phyloP scores from a whole-genome alignment of 2,797 vertebrate genomes.

The Taenioides sp. region DNA sequence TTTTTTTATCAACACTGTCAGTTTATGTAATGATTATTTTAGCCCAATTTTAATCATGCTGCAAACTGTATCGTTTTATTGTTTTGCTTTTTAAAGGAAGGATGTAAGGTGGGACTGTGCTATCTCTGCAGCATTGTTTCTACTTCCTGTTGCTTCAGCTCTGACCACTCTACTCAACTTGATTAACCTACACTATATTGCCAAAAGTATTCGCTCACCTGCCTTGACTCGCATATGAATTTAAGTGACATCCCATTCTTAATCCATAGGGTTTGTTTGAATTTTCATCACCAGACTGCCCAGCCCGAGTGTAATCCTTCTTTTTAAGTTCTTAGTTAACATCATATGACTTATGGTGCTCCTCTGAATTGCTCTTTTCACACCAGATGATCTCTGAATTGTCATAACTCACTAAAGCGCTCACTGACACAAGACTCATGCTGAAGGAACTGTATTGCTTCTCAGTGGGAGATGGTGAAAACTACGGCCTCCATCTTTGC shows the following conservation, averaged over 20 bases:
- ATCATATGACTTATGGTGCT: too few relatives aligned
- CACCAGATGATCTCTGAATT: background rate
- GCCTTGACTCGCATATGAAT: too few relatives aligned
- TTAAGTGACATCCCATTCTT: too few relatives aligned
- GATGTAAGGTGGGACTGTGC: constrained; percentile 2
- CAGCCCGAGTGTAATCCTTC: too few relatives aligned
- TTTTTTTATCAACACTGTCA: background rate
- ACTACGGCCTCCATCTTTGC: background rate
- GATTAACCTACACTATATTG: background rate
- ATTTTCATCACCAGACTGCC: too few relatives aligned
- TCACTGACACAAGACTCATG: background rate
- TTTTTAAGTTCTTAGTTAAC: too few relatives aligned
- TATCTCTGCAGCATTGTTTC: constrained; percentile 10
- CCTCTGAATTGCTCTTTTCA: background rate
- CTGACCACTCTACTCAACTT: background rate
- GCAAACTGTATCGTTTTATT: background rate
- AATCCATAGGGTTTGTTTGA: too few relatives aligned
- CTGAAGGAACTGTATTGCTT: background rate
- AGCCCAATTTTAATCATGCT: background rate
- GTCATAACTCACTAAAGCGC: background rate
- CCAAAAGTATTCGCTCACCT: too few relatives aligned
- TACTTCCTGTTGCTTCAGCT: constrained; percentile 26
- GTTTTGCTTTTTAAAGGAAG: background rate
- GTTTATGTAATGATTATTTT: background rate
- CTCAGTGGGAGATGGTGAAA: background rate